phyloP scores from a whole-genome alignment of 1,140 invertebrate species.

The Berghia stephanieae region DNA sequence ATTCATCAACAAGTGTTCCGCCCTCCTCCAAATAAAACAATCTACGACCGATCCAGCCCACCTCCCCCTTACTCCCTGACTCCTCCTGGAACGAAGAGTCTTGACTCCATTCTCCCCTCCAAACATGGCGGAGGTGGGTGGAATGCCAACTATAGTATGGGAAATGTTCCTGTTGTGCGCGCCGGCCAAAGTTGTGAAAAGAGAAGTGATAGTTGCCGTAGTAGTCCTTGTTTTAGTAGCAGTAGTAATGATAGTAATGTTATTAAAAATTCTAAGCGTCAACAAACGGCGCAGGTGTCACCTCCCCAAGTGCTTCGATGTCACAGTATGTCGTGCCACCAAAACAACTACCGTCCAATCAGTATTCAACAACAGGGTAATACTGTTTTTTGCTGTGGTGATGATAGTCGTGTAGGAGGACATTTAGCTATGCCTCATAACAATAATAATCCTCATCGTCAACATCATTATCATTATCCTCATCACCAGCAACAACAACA shows the following conservation, averaged over 20 bases:
- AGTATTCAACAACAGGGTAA: not conserved
- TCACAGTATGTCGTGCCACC: conserved; percentile 27
- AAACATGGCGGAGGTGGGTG: not conserved
- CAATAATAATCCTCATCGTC: not conserved
- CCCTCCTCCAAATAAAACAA: conserved; percentile 78
- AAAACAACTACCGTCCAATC: not conserved
- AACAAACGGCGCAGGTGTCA: not conserved
- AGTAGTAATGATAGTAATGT: too few species aligned
- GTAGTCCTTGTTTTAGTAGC: too few species aligned
- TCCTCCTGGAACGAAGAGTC: conserved; percentile 9
- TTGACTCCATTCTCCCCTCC: not conserved
- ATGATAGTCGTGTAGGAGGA: not conserved
- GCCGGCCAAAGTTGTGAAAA: too few species aligned
- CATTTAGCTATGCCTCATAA: not conserved
- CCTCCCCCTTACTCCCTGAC: conserved; percentile 73
- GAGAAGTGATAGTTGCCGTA: too few species aligned
- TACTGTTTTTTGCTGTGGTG: not conserved
- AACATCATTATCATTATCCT: not conserved
- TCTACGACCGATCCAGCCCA: conserved; percentile 75
- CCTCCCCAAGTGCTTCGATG: not conserved
- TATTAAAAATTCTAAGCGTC: not conserved
- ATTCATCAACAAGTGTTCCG: conserved; percentile 71
- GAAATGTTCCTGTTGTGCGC: too few species aligned
- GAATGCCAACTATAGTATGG: too few species aligned
- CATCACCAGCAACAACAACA: not conserved